Base-by-base conservation (phyloP, 2,888 invertebrate species). In the Tenthredo mesomela region DNA sequence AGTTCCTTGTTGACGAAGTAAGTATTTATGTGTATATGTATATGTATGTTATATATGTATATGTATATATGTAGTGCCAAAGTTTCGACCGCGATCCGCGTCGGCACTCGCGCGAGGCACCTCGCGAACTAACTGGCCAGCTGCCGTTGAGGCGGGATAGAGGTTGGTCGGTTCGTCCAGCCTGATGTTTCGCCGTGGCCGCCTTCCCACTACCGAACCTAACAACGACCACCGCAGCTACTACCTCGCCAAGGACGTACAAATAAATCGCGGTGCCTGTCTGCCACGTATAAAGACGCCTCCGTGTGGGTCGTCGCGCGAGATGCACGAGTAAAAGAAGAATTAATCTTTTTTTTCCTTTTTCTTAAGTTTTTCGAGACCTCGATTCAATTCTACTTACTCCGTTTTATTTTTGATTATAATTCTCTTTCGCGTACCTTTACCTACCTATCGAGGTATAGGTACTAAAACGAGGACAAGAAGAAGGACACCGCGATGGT, bases 91-190 rank as follows among this genome's bases (percentile, higher is more conserved):
- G 82, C 67, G 67, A 82, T 82, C 82, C 82, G 80, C 80, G 82
- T 67, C 82, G 82, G 61, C 82, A 82, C 82, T 82, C 82, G 82
- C 80, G 80, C 82, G 82, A 82, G 67, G 65, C 54, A 82, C 65
- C 82, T 82, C 65, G 82, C 82, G 80, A 80, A 82, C 82, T 82
- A 82, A 82, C 82, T 82, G 82, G 82, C 82, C 82, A 82, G 70
- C 82, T 82, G 82, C 67, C 82, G 82, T 82, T 21, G 54, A 82
- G 82, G 70, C 67, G 82, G 82, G 67, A 67, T 82, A 21, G 61
- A 82, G 82, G 61, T 80, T 61, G 61, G 61, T 80, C 21, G 61
- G 67, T 67, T 82, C 65, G 82, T 82, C 82, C 82, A 82, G 82
- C 82, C 82, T 70, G 77, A 80, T 67, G 82, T 82, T 67, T 67